A percentile compares a stretch with the other conserved stretches of the same genome.
These are phyloP conservation scores for Podarcis raffonei DNA, from an alignment of 2,113 vertebrate species.

Conservation along the genomic window DNA sequence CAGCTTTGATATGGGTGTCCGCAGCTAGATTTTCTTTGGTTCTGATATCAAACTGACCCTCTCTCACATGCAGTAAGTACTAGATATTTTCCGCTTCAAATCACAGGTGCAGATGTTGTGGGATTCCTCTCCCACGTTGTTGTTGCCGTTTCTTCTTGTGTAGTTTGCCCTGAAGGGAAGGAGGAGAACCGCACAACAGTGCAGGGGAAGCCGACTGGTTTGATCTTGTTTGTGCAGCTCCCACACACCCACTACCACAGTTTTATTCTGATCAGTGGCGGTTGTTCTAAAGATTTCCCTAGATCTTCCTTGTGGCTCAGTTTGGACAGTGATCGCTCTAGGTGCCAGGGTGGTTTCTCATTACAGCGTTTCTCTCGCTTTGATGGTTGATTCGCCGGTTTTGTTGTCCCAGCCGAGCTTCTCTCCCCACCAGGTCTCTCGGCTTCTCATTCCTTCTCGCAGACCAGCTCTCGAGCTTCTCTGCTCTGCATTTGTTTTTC, in stretches of 20 bases:
- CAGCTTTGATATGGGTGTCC: background rate
- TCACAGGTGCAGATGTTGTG: background rate
- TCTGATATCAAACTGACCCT: background rate
- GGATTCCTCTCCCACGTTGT: background rate
- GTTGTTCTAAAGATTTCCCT: background rate
- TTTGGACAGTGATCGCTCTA: background rate
- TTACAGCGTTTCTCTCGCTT: background rate
- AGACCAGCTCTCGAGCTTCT: background rate
- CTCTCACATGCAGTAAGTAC: background rate
- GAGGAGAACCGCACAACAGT: background rate
- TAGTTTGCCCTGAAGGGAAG: background rate
- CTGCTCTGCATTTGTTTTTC: background rate
- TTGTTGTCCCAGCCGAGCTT: background rate
- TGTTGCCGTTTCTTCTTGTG: background rate
- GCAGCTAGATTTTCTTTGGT: background rate
- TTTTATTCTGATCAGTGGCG: background rate
- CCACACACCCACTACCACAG: background rate
- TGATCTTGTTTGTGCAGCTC: background rate
- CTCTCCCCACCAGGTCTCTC: background rate
- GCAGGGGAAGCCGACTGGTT: background rate
- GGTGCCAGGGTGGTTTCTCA: background rate
- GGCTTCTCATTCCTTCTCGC: background rate
- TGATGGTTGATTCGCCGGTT: background rate
- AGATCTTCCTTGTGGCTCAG: background rate
- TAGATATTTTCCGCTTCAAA: background rate